A percentile compares a stretch with the other conserved stretches of the same genome.
Conservation (phyloP, 2,797 vertebrate species). For the Eptatretus atami region DNA sequence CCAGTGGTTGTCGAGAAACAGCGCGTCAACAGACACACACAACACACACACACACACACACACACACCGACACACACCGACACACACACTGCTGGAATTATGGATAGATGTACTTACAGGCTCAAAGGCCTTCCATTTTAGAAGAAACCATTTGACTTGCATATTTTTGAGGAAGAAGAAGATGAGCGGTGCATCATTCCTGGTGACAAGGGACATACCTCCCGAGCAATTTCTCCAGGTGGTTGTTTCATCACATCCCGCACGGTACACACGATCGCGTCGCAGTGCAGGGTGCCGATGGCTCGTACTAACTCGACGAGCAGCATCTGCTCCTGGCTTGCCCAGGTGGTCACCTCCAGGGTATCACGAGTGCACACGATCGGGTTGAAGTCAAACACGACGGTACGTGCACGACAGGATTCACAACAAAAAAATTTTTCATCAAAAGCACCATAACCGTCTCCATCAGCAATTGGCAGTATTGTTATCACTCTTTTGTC, state of each 20-base stretch:
- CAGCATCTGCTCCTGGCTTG: conserved; percentile 71
- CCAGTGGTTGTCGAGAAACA: too few relatives aligned
- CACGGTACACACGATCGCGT: conserved; percentile 82
- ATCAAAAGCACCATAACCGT: background rate
- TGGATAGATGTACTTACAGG: too few relatives aligned
- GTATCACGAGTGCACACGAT: conserved; percentile 7
- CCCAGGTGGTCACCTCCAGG: conserved; percentile 49
- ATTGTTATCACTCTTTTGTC: too few relatives aligned
- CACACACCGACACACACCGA: too few relatives aligned
- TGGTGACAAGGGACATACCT: too few relatives aligned
- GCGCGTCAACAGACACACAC: too few relatives aligned
- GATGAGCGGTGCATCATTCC: too few relatives aligned
- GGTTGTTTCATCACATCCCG: conserved; percentile 95
- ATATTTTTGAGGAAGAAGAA: too few relatives aligned
- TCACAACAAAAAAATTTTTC: background rate
- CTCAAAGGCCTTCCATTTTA: too few relatives aligned
- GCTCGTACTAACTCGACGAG: conserved; percentile 78
- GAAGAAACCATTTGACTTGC: too few relatives aligned
- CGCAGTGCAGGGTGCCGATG: conserved; percentile 83
- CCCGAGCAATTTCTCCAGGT: conserved; percentile 13
- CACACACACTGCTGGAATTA: too few relatives aligned
- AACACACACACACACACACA: too few relatives aligned
- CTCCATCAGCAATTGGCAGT: background rate
- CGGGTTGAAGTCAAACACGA: background rate
- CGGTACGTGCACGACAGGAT: background rate